phyloP scores from a whole-genome alignment of 2,797 vertebrate genomes.

The Odontamblyopus lacepedii region DNA sequence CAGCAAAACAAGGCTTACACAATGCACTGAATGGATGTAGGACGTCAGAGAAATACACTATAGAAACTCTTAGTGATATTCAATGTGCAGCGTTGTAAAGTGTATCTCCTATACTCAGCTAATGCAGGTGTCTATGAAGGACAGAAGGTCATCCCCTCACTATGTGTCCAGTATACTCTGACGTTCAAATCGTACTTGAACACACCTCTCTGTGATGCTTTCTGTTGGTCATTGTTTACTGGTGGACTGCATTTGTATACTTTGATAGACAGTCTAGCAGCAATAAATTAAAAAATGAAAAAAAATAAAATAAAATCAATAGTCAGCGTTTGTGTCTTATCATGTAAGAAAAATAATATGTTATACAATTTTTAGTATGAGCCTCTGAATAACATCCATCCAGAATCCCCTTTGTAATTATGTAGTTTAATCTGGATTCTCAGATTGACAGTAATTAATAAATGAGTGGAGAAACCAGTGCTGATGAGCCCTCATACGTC shows the following conservation, averaged over 20 bases:
- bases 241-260: not conserved
- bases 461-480: conserved; percentile 1
- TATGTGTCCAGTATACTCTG: not conserved
- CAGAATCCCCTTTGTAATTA: not conserved
- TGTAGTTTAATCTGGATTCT: not conserved
- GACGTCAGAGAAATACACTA: conserved; percentile 8
- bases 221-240: not conserved
- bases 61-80: not conserved
- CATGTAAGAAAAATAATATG: too few species aligned
- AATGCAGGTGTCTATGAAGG: not conserved
- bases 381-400: not conserved
- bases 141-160: not conserved
- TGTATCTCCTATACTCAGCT: too few species aligned
- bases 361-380: not conserved
- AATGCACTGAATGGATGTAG: conserved; percentile 28
- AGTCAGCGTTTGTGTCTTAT: too few species aligned
- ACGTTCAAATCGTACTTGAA: not conserved
- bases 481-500: conserved; percentile 1
- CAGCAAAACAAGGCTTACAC: conserved; percentile 4
- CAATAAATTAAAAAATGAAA: too few species aligned
- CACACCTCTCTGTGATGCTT: not conserved
- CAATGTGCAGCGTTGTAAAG: not conserved
- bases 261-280: too few species aligned
- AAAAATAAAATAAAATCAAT: too few species aligned
- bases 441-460: conserved; percentile 5